Percentiles rank a stretch among this genome's conserved stretches.
These are phyloP conservation scores for Tribolium castaneum DNA, from an alignment of 1,140 invertebrate species.

Conservation along the genomic window DNA sequence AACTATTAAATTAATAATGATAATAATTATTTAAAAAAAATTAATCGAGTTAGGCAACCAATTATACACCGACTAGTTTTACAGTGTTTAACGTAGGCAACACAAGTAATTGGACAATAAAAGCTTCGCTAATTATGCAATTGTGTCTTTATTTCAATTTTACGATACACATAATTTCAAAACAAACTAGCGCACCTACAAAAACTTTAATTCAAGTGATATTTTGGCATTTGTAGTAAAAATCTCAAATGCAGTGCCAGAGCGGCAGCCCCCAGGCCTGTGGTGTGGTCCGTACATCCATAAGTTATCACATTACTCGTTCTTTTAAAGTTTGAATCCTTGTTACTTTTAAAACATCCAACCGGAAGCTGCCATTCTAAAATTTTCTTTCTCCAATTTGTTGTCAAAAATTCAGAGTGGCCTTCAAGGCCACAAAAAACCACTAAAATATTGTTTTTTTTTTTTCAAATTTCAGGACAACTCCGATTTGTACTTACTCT, in stretches of 20 bases:
- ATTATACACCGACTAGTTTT: too few relatives aligned
- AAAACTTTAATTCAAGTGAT: too few relatives aligned
- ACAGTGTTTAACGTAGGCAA: too few relatives aligned
- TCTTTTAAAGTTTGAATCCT: slow-evolving; percentile 6
- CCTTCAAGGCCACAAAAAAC: slow-evolving; percentile 45
- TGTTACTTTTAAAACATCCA: slow-evolving; percentile 38
- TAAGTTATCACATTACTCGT: slow-evolving; percentile 34
- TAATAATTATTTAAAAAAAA: too few relatives aligned
- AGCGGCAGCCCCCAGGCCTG: slow-evolving; percentile 55
- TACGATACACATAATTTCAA: too few relatives aligned
- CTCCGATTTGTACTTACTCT: neutral
- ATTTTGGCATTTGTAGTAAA: neutral
- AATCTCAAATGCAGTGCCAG: slow-evolving; percentile 45
- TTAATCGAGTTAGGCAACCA: too few relatives aligned
- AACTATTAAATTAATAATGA: too few relatives aligned
- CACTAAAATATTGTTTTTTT: slow-evolving; percentile 28
- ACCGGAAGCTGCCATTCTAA: slow-evolving; percentile 41
- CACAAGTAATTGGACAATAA: too few relatives aligned
- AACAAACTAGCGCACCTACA: too few relatives aligned
- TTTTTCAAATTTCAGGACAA: neutral
- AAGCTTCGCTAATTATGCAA: too few relatives aligned
- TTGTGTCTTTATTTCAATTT: too few relatives aligned
- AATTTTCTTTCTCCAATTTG: slow-evolving; percentile 23
- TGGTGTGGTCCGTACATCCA: slow-evolving; percentile 54
- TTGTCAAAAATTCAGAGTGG: slow-evolving; percentile 33